Conservation (phyloP, 1,140 invertebrate species). For the Lycorma delicatula region DNA sequence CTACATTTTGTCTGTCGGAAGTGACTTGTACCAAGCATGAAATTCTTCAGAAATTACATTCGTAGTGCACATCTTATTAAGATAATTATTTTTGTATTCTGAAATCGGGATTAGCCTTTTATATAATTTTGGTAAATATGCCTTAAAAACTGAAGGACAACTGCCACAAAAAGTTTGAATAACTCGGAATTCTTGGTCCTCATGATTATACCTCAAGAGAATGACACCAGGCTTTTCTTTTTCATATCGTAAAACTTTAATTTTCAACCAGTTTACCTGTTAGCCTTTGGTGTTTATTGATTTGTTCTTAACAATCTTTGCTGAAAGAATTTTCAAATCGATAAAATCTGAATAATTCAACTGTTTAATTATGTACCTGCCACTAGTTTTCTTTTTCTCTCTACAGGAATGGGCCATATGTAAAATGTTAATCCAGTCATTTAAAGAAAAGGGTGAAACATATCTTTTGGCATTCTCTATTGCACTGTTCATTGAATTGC, state of each 20-base stretch:
- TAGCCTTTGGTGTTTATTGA: neutral
- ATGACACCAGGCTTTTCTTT: constrained; percentile 6
- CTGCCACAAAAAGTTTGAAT: constrained; percentile 9
- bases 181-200: constrained; percentile 5
- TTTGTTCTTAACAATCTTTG: neutral
- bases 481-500: constrained; percentile 18
- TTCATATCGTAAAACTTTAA: neutral
- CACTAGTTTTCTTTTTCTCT: neutral
- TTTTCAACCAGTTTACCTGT: constrained; percentile 7
- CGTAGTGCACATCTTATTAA: neutral
- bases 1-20: neutral
- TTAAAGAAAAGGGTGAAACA: neutral
- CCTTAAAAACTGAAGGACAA: neutral
- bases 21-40: constrained; percentile 9
- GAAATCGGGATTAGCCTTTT: constrained; percentile 1
- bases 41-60: constrained; percentile 2
- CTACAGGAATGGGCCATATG: neutral
- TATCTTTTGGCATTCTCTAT: constrained; percentile 15
- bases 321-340: neutral
- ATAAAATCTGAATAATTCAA: constrained; percentile 13
- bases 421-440: constrained; percentile 10
- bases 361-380: neutral
- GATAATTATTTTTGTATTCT: constrained; percentile 5
- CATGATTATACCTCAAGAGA: neutral
- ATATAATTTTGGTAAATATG: neutral